A percentile compares a stretch with the other conserved stretches of the same genome.
Evolutionary conservation across 2,888 invertebrate species (phyloP).

Genomic region (Cantharis nigra): DNA sequence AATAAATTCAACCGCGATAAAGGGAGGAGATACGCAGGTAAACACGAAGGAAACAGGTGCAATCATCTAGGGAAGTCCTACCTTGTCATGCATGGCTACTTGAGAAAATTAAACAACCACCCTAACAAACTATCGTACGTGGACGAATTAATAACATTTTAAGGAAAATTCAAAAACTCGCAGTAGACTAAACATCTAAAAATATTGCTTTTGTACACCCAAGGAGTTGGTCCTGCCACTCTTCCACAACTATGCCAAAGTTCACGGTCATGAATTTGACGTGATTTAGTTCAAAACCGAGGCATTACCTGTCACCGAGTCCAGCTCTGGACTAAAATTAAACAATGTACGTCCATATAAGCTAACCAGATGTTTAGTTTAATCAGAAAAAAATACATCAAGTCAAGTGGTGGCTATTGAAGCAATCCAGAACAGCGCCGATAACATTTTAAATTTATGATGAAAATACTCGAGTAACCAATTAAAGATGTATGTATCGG

Average conservation of each 20-base stretch:
- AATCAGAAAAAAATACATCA: neutral
- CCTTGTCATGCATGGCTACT: conserved; percentile 16
- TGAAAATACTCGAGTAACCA: neutral
- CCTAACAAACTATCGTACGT: neutral
- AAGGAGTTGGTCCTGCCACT: conserved; percentile 9
- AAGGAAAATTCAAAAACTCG: neutral
- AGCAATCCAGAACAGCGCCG: neutral
- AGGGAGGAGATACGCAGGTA: conserved; percentile 51
- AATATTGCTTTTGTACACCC: neutral
- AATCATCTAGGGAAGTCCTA: conserved; percentile 36
- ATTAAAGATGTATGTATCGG: neutral
- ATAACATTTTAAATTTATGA: neutral
- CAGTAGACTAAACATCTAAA: neutral
- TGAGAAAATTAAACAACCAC: conserved; percentile 16
- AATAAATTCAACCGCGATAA: conserved; percentile 5
- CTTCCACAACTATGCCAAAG: conserved; percentile 36
- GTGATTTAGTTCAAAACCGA: too few species aligned
- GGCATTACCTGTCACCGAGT: too few species aligned
- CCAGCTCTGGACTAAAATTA: neutral
- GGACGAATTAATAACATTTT: neutral
- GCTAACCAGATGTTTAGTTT: neutral
- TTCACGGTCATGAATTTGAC: conserved; percentile 35
- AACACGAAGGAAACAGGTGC: conserved; percentile 52
- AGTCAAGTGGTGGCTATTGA: neutral
- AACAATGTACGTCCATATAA: neutral